Evolutionary conservation across 2,888 invertebrate genomes (phyloP), one percentile per base, ranked within the genome.

Genomic region (Coelogynopora nodosa): DNA sequence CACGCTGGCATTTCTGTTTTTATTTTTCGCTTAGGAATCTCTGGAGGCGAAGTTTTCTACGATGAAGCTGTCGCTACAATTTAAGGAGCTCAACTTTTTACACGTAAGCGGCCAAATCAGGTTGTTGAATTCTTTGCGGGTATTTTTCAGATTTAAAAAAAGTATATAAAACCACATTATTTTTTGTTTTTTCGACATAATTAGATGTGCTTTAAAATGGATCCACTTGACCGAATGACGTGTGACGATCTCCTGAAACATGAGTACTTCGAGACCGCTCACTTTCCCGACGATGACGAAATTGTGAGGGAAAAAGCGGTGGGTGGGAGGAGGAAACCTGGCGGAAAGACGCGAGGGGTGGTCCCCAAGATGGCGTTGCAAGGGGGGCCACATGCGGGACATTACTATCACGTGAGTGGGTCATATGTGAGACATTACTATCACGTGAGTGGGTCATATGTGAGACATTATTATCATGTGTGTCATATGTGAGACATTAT

Each of bases 191-290:
- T n/a, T n/a, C n/a, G n/a, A n/a, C n/a, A n/a, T 87, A 89, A 91
- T 89, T 89, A 90, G 31, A 82, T 83, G 86, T 98, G 98, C 92
- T 93, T 99, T 89, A 96, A 97, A 92, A 97, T 96, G 92, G 97
- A 98, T 92, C 98, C 98, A 0, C 94, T 94, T 88, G 94, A 95
- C 91, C 93, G 98, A 90, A 96, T 96, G 95, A 95, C 95, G 0
- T 97, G 97, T 92, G 96, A 96, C 89, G 96, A 96, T 91, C 93
- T 99, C 81, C 93, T 97, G 86, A 94, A 94, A 88, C 98, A 98
- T 92, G 94, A 94, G 2, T 97, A 98, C 92, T 97, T 98, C 92
- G 95, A 96, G 49, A 49, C 5, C 5, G 18, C 49, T 10, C 49
- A 49, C n/a, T n/a, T n/a, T n/a, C n/a, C n/a, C 5, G 49, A 49